Evolutionary conservation across 2,888 invertebrate genomes (phyloP), one percentile per base, ranked within the genome.

Genomic region (Catonia carolina): DNA sequence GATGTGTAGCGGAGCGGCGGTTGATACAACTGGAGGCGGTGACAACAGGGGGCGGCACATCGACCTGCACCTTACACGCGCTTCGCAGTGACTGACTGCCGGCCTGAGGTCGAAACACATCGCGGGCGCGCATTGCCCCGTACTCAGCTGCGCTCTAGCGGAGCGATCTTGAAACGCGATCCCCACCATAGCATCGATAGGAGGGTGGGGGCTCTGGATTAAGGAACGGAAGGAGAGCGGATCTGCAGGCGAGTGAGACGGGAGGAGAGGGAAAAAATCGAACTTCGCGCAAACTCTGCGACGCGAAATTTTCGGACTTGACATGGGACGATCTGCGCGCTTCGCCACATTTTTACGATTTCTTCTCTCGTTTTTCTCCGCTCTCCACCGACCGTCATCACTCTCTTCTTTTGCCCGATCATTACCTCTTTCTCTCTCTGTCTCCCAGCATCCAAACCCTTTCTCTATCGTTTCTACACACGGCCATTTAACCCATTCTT

Each of bases 261-360:
- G 17, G 53, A 41, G 53, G 51, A 51, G 56, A 56, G 56, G 54
- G 58, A 58, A 58, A 58, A 58, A 58, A 58, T 58, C 58, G 58
- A 58, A 58, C 58, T 50, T 35, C 53, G 58, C 58, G 58, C 58
- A 58, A 58, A 58, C 58, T 58, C 58, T 53, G 58, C 58, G 53
- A 58, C 58, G 52, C 52, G 52, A 37, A 51, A 37, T 52, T 52
- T 52, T 52, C 52, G 41, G 41, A 52, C 39, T 37, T 39, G 52
- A 39, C 39, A 56, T 51, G 50, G 36, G 51, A 51, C 41, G 56
- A 33, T 41, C 50, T 51, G 58, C 54, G 58, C 58, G 58, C 58
- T 54, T 50, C 54, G 58, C 56, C 56, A 51, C 58, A 58, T 58
- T 58, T 58, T 58, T 58, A 58, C 51, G 58, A 54, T 54, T 58